phyloP scores from a whole-genome alignment of 2,797 vertebrate species.

The Eulemur mongoz region DNA sequence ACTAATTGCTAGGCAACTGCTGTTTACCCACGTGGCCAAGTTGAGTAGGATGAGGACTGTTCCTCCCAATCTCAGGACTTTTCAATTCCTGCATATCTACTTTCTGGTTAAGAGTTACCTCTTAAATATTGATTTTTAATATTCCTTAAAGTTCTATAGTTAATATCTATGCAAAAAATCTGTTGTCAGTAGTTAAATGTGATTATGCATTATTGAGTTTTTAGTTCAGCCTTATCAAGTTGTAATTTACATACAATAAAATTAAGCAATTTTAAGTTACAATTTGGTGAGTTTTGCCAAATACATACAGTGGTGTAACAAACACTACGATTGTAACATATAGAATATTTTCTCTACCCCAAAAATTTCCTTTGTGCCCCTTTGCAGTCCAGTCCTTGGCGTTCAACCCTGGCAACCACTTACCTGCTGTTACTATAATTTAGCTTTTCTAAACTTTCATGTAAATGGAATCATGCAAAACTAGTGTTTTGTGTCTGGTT shows the following conservation, averaged over 20 bases:
- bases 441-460: conserved; percentile 22
- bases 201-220: neutral
- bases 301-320: neutral
- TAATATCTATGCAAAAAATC: neutral
- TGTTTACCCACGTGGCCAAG: conserved; percentile 19
- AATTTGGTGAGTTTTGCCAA: neutral
- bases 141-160: neutral
- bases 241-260: conserved; percentile 29
- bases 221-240: neutral
- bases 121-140: conserved; percentile 36
- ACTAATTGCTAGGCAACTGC: conserved; percentile 17
- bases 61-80: conserved; percentile 39
- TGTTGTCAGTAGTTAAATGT: neutral
- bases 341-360: neutral
- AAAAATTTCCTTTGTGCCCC: neutral
- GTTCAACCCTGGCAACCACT: neutral
- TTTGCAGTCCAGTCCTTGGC: neutral
- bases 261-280: neutral
- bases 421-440: neutral
- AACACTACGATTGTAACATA: neutral
- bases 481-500: neutral
- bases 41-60: neutral
- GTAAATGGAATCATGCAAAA: neutral
- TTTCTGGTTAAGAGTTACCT: conserved; percentile 30
- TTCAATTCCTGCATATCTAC: neutral